A percentile compares a stretch with the other conserved stretches of the same genome.
These are phyloP conservation scores for Xiphias gladius DNA, from an alignment of 2,113 vertebrate genomes.

Conservation along the genomic window DNA sequence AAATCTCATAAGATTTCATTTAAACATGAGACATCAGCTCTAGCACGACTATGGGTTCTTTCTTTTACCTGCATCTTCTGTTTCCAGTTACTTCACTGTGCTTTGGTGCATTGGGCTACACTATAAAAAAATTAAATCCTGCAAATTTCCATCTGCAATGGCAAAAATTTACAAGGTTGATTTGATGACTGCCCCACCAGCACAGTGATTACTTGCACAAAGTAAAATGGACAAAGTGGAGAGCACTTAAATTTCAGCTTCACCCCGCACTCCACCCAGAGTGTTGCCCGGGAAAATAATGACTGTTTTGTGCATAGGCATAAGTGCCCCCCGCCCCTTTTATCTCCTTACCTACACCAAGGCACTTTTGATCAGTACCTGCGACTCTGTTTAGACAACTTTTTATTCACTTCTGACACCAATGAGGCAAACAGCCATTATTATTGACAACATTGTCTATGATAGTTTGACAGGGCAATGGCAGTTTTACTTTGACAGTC, in stretches of 20 bases:
- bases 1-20: conserved; percentile 59
- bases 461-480: not conserved
- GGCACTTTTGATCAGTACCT: not conserved
- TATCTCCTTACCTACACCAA: conserved; percentile 1
- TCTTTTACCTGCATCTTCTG: not conserved
- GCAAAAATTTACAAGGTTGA: not conserved
- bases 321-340: conserved; percentile 9
- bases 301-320: not conserved
- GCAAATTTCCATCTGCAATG: not conserved
- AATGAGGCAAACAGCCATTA: not conserved
- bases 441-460: not conserved
- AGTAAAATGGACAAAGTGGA: conserved; percentile 24
- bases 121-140: conserved; percentile 2
- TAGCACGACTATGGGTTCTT: not conserved
- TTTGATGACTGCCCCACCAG: conserved; percentile 5
- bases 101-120: conserved; percentile 10
- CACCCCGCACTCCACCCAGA: not conserved
- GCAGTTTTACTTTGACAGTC: not conserved
- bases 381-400: not conserved
- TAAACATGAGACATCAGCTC: conserved; percentile 48
- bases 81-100: conserved; percentile 20
- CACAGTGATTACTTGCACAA: not conserved
- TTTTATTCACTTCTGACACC: not conserved
- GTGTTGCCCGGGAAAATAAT: conserved; percentile 7
- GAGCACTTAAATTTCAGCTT: conserved; percentile 13